Evolutionary conservation across 2,888 invertebrate species (phyloP).

Genomic region (Ephialtes manifestator): DNA sequence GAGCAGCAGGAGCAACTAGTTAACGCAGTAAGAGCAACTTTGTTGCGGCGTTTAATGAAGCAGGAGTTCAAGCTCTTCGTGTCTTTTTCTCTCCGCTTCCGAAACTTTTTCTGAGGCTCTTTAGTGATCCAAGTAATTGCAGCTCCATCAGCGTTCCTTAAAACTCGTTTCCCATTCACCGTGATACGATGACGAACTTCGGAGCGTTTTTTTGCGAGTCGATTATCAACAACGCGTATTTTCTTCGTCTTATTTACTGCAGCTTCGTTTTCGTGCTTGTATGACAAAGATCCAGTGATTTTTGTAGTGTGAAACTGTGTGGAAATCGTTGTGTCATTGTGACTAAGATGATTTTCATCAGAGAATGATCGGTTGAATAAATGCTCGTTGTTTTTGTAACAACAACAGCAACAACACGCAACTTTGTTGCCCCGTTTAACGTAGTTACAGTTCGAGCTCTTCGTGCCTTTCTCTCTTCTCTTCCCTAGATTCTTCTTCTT

Average conservation of each 20-base stretch:
- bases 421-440: neutral
- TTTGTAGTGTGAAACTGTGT: neutral
- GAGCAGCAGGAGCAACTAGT: no score
- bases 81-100: neutral
- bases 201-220: neutral
- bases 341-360: neutral
- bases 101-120: neutral
- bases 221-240: neutral
- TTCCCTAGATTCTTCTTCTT: slow-evolving; percentile 6
- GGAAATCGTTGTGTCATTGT: neutral
- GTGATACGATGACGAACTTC: neutral
- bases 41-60: neutral
- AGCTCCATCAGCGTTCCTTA: neutral
- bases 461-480: slow-evolving; percentile 1
- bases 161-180: neutral
- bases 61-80: slow-evolving; percentile 2
- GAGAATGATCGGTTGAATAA: slow-evolving; percentile 11
- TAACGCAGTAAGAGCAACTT: no score
- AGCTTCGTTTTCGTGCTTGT: neutral
- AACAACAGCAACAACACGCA: neutral
- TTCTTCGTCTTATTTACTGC: neutral
- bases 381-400: neutral
- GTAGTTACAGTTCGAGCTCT: neutral
- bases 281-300: neutral
- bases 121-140: neutral